phyloP scores from a whole-genome alignment of 2,113 vertebrate species.

The Gulo gulo region DNA sequence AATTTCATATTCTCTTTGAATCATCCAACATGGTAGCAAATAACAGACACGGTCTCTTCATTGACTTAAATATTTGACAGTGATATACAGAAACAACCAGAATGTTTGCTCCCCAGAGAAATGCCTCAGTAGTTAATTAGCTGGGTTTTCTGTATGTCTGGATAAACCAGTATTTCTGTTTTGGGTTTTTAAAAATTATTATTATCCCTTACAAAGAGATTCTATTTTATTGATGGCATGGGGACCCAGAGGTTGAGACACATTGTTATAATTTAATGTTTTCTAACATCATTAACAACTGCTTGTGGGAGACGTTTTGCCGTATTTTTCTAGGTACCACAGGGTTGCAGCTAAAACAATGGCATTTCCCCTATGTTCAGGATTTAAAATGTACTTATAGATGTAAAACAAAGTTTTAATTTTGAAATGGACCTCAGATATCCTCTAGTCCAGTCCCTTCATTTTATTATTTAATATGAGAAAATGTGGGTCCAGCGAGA shows the following conservation, averaged over 20 bases:
- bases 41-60: not conserved
- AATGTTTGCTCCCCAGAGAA: conserved; percentile 44
- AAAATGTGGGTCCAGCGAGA: not conserved
- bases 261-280: conserved; percentile 38
- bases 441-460: not conserved
- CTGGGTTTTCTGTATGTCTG: conserved; percentile 11
- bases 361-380: not conserved
- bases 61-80: conserved; percentile 1
- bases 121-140: conserved; percentile 51
- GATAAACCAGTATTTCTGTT: conserved; percentile 2
- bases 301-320: not conserved
- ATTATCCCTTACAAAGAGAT: not conserved
- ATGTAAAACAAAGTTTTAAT: not conserved
- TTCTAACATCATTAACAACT: not conserved
- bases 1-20: conserved; percentile 46
- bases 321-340: not conserved
- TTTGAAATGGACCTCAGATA: not conserved
- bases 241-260: not conserved
- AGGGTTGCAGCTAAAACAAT: not conserved
- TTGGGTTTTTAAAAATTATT: not conserved
- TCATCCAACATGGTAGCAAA: not conserved
- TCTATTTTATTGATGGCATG: conserved; percentile 23
- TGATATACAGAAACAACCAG: not conserved
- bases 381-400: not conserved
- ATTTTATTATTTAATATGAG: not conserved